These are phyloP conservation scores for Tor tambroides DNA, from an alignment of 2,113 vertebrate genomes.

Conservation along the genomic window DNA sequence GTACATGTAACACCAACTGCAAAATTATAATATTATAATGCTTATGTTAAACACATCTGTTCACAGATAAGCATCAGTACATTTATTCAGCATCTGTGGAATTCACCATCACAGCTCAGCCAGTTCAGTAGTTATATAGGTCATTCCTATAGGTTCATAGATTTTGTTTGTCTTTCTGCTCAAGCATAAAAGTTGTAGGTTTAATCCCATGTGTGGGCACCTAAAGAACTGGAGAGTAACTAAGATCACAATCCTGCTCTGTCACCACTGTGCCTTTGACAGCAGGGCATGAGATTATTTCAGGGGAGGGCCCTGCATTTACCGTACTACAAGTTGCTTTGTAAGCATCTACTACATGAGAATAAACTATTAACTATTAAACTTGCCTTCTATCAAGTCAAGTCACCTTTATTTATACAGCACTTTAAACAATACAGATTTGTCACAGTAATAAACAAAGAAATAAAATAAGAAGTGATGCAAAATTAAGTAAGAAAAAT, in stretches of 20 bases:
- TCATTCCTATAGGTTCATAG: neutral
- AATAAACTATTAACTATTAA: conserved; percentile 29
- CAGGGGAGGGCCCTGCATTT: neutral
- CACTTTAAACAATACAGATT: neutral
- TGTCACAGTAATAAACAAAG: neutral
- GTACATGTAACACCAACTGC: neutral
- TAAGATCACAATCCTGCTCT: conserved; percentile 20
- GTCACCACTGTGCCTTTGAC: neutral
- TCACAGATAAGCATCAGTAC: neutral
- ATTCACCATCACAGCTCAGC: neutral
- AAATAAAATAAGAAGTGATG: neutral
- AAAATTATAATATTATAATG: neutral
- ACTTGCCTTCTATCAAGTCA: conserved; percentile 46
- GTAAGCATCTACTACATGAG: neutral
- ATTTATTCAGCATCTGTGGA: neutral
- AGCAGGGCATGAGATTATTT: neutral
- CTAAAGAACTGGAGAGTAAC: neutral
- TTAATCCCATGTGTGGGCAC: neutral
- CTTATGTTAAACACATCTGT: neutral
- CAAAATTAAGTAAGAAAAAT: neutral
- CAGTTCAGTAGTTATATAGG: neutral
- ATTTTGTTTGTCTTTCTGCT: conserved; percentile 17
- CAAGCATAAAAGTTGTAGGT: neutral
- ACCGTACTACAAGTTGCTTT: neutral
- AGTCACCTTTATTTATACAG: neutral